These are phyloP conservation scores for Hydrochoerus hydrochaeris DNA, from an alignment of 2,113 vertebrate species.

Conservation along the genomic window DNA sequence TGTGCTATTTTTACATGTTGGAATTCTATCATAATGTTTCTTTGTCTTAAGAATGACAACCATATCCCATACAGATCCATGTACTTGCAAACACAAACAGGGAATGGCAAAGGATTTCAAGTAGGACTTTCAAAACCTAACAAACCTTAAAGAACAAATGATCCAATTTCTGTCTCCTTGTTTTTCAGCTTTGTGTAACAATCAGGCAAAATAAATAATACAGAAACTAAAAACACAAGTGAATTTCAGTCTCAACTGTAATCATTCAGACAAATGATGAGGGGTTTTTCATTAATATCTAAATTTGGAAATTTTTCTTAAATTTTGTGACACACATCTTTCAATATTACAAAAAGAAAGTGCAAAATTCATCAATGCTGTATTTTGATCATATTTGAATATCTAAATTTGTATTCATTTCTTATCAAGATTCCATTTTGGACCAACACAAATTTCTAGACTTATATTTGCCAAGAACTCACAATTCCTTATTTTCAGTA, in stretches of 20 bases:
- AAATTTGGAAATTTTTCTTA: background rate
- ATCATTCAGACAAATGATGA: background rate
- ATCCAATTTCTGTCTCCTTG: background rate
- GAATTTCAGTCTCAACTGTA: background rate
- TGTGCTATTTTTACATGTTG: background rate
- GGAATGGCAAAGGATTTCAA: background rate
- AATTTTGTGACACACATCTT: background rate
- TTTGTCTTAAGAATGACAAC: background rate
- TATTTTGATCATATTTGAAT: background rate
- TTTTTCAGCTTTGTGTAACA: background rate
- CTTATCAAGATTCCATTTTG: background rate
- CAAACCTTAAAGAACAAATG: background rate
- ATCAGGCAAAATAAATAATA: background rate
- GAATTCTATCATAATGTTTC: background rate
- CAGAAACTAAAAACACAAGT: background rate
- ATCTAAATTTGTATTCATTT: background rate
- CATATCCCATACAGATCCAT: no score
- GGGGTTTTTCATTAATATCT: background rate
- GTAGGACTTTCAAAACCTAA: background rate
- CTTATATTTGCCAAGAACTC: background rate
- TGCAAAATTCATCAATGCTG: background rate
- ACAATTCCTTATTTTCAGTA: background rate
- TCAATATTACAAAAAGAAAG: background rate
- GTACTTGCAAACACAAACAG: background rate
- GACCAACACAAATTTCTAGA: background rate